phyloP scores from a whole-genome alignment of 2,113 vertebrate species.

The Mola mola region DNA sequence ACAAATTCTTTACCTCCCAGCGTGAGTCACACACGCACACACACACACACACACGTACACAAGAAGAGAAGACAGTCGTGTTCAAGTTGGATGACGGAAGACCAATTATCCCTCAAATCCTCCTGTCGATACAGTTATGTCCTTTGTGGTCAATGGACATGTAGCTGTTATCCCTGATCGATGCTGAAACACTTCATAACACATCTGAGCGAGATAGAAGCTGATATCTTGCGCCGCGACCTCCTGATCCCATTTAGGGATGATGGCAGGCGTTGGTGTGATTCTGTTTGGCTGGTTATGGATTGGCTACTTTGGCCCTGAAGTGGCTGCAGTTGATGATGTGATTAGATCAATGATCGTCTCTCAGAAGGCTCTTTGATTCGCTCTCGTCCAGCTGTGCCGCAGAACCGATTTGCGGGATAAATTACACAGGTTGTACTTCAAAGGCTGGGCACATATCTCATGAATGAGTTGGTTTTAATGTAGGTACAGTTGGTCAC shows the following conservation, averaged over 20 bases:
- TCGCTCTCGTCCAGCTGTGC: slow-evolving; percentile 49
- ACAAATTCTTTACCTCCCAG: too few species aligned
- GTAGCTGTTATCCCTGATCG: slow-evolving; percentile 59
- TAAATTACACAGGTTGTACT: slow-evolving; percentile 8
- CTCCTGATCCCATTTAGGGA: slow-evolving; percentile 55
- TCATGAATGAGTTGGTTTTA: too few species aligned
- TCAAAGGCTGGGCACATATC: not conserved
- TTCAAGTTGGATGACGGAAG: slow-evolving; percentile 40
- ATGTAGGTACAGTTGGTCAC: too few species aligned
- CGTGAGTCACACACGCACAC: not conserved
- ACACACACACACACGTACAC: slow-evolving; percentile 4
- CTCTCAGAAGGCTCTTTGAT: slow-evolving; percentile 57
- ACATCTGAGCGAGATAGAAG: slow-evolving; percentile 54
- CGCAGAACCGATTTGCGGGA: slow-evolving; percentile 13
- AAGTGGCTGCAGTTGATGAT: slow-evolving; percentile 66
- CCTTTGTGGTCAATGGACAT: slow-evolving; percentile 48
- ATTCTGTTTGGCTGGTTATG: slow-evolving; percentile 59
- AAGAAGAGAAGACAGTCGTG: not conserved
- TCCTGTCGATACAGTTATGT: slow-evolving; percentile 62
- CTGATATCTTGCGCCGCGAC: slow-evolving; percentile 45
- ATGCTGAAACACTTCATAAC: slow-evolving; percentile 68
- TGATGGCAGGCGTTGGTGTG: slow-evolving; percentile 48
- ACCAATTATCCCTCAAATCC: slow-evolving; percentile 68
- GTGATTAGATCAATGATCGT: slow-evolving; percentile 72
- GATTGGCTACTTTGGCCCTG: slow-evolving; percentile 63